A percentile compares a stretch with the other conserved stretches of the same genome.
Evolutionary conservation across 1,140 invertebrate genomes (phyloP).

Genomic region (Acromyrmex heyeri): DNA sequence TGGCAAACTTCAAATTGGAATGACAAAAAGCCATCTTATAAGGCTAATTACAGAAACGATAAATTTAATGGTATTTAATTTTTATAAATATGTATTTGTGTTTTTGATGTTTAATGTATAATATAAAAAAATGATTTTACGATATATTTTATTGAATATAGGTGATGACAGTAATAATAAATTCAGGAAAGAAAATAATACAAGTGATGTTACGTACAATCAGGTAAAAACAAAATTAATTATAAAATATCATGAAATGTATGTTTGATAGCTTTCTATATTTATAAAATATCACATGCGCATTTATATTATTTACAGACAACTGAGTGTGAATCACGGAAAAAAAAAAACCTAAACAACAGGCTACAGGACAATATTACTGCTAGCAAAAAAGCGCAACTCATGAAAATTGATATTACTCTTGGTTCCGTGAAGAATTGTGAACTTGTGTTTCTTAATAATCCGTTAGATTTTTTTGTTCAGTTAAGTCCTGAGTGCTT

Average conservation of each 20-base stretch:
- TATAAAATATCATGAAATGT: not conserved
- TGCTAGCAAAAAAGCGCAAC: slow-evolving; percentile 39
- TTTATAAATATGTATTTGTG: not conserved
- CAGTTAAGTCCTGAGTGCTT: slow-evolving; percentile 82
- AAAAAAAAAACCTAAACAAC: not conserved
- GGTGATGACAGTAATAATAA: slow-evolving; percentile 43
- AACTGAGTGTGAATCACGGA: not conserved
- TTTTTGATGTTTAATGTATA: not conserved
- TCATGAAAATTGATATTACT: slow-evolving; percentile 77
- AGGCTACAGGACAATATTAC: not conserved
- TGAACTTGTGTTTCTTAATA: slow-evolving; percentile 78
- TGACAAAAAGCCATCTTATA: slow-evolving; percentile 37
- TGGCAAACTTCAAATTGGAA: slow-evolving; percentile 40
- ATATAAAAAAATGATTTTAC: slow-evolving; percentile 17
- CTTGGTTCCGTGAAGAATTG: slow-evolving; percentile 77
- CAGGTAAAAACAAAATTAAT: slow-evolving; percentile 46
- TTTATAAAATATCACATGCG: not conserved
- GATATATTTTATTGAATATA: slow-evolving; percentile 40
- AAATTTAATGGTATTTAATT: slow-evolving; percentile 53
- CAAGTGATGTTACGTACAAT: not conserved
- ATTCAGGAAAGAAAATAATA: slow-evolving; percentile 44
- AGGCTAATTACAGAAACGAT: slow-evolving; percentile 32
- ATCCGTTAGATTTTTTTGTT: slow-evolving; percentile 86
- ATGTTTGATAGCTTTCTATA: not conserved
- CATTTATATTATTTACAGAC: slow-evolving; percentile 35